Base-by-base conservation (phyloP, 2,888 invertebrate genomes). In the Drosophila neoperkinsi region DNA sequence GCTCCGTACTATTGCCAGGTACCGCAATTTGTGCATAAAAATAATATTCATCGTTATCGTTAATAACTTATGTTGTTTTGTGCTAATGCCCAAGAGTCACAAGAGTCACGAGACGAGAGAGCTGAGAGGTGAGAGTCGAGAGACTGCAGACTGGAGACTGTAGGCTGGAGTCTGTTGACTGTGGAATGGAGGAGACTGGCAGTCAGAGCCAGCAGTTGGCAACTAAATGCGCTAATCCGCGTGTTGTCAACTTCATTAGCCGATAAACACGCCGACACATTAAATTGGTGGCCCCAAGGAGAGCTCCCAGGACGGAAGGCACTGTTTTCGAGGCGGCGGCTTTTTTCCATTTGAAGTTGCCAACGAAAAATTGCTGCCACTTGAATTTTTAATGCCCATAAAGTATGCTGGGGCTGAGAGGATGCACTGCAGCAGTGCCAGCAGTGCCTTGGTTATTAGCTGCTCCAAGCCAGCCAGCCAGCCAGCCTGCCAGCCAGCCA, bases 171-270 rank as follows among this genome's bases (percentile, higher is more conserved):
- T 0, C 41, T 36, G 43, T 6, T 1, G 57, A 18, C n/a, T 50
- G 30, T 36, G 38, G 50, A 41, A 13, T 41, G 46, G 16, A 16
- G 31, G 61, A 52, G 36, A 21, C 53, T 52, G 28, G 38, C 28
- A 64, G 67, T 71, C 72, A 63, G 77, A 77, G 73, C 56, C 56
- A n/a, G 38, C 81, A 81, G 79, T 79, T 79, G 82, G 82, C 79
- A 84, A 86, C 91, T 91, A 92, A 93, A 91, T 93, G 92, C 92
- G 93, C 92, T 92, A 93, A 92, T 92, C 93, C 91, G 92, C 91
- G 92, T 92, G 93, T 93, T 93, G 93, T 93, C 93, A 93, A 93
- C 93, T 93, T 93, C 93, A 93, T 93, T 93, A 93, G 92, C 88
- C 92, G 93, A 93, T 93, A 93, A 93, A 93, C 93, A 90, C 90